These are phyloP conservation scores for Deilephila elpenor DNA, from an alignment of 2,888 invertebrate species.

Conservation along the genomic window DNA sequence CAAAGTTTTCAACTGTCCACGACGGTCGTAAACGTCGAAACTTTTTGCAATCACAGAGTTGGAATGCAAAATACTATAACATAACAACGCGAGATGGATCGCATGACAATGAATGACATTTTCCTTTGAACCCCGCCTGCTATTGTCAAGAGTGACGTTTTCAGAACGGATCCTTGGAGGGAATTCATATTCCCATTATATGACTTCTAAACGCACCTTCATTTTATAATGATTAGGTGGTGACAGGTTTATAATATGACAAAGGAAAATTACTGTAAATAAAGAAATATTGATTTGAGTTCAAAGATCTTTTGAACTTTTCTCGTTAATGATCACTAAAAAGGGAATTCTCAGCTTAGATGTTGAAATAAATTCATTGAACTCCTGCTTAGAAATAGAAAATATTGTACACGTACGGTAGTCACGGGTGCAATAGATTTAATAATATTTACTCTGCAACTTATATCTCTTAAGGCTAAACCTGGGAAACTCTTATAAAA, in stretches of 20 bases:
- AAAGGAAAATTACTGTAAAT: too few species aligned
- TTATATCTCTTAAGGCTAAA: neutral
- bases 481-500: neutral
- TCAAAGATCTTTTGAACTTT: too few species aligned
- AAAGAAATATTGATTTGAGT: too few species aligned
- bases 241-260: too few species aligned
- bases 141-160: slow-evolving; percentile 62
- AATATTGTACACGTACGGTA: too few species aligned
- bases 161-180: slow-evolving; percentile 16
- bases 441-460: too few species aligned
- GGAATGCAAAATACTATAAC: neutral
- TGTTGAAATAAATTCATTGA: too few species aligned
- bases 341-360: too few species aligned
- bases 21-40: neutral
- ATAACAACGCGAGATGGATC: slow-evolving; percentile 46
- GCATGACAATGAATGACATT: slow-evolving; percentile 58
- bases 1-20: too few species aligned
- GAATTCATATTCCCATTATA: neutral
- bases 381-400: too few species aligned
- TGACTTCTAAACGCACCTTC: slow-evolving; percentile 1
- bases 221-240: neutral
- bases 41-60: neutral
- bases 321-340: too few species aligned
- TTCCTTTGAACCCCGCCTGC: slow-evolving; percentile 54
- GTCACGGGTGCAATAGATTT: too few species aligned